Evolutionary conservation across 2,797 vertebrate genomes (phyloP), one percentile per base, ranked within the genome.

Genomic region (Acanthis flammea): DNA sequence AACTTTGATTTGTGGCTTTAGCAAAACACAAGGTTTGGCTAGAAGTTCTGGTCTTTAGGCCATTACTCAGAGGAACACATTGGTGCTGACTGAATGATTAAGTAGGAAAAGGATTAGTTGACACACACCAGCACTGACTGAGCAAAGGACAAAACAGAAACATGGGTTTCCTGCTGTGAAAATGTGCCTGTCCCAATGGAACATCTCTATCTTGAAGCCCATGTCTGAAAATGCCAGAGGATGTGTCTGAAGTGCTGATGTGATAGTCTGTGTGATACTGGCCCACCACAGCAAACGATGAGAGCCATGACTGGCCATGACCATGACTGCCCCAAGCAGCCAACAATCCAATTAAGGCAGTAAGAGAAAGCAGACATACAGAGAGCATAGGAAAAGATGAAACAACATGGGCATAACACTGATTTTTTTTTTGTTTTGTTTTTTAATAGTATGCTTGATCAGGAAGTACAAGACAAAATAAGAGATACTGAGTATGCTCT

Each of bases 121-220:
- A 94, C 57, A 72, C 42, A 90, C 57, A 88, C 75, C 73, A 96
- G 77, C 74, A 88, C 77, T 67, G 83, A 87, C 51, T 63, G 67
- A 86, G 86, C 62, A 95, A 90, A 94, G 67, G 55, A 86, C 66
- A 90, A 84, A 94, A 70, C 31, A 93, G 79, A 93, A 93, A 66
- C 86, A 84, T 3, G 55, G 42, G 31, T 37, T 86, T 91, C 73
- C 82, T 19, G 12, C 79, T 80, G 77, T 62, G 58, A 83, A 95
- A 94, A 78, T 9, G 37, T 57, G 24, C 24, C 53, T 83, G 71
- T 93, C 67, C 84, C 87, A 61, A 8, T 9, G 66, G 72, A 92
- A 83, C 28, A 45, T 35, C 72, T 94, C 70, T 84, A 55, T 86
- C 58, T 68, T 78, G 66, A 76, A 84, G 70, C 35, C 39, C 50